These are phyloP conservation scores for Cantharis rufa DNA, from an alignment of 2,888 invertebrate species.

Conservation along the genomic window DNA sequence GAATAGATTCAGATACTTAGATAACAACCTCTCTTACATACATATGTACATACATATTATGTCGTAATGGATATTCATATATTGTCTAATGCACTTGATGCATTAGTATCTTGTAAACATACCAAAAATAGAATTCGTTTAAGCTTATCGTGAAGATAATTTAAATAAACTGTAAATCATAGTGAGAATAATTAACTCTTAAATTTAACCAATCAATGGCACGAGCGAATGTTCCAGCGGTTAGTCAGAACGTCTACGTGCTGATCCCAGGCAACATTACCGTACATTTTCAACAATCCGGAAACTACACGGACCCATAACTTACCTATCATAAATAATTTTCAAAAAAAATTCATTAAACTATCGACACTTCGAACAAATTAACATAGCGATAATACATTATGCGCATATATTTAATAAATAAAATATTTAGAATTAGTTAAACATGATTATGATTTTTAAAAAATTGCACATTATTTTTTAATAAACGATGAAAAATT, in stretches of 20 bases:
- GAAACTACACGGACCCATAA: neutral
- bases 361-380: neutral
- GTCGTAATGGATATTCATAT: constrained; percentile 44
- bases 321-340: neutral
- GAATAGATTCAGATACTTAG: constrained; percentile 40
- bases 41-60: constrained; percentile 25
- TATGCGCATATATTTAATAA: neutral
- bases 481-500: constrained; percentile 7
- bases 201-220: too few relatives aligned
- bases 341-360: neutral
- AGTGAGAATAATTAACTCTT: neutral
- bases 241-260: too few relatives aligned
- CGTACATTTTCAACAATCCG: too few relatives aligned
- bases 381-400: neutral
- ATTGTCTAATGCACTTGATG: constrained; percentile 44
- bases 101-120: constrained; percentile 41
- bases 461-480: neutral
- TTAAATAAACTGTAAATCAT: neutral
- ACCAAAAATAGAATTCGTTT: constrained; percentile 42
- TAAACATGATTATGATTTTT: neutral
- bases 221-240: too few relatives aligned
- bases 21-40: constrained; percentile 31
- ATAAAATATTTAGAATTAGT: neutral
- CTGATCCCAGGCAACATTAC: too few relatives aligned
- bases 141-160: constrained; percentile 13